Evolutionary conservation across 2,888 invertebrate species (phyloP).

Genomic region (Euzetes globulus): DNA sequence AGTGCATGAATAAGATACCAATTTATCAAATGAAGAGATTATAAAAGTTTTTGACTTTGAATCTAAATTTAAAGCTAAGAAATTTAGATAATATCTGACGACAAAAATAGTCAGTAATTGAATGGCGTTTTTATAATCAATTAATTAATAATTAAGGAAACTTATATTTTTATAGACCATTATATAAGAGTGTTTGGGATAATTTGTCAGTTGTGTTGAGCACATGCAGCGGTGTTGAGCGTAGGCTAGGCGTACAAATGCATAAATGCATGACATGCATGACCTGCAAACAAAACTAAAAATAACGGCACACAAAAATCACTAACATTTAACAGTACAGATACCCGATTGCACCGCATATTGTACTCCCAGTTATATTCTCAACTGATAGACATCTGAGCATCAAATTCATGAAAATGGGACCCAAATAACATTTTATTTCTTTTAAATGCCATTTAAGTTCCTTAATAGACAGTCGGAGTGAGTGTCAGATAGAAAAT

Average conservation of each 20-base stretch:
- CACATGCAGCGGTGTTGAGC: neutral
- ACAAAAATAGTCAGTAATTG: neutral
- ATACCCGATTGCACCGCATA: neutral
- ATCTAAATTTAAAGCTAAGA: neutral
- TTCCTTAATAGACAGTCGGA: neutral
- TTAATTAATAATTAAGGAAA: neutral
- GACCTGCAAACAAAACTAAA: slow-evolving; percentile 13
- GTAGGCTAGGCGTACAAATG: neutral
- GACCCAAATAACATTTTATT: neutral
- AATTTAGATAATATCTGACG: neutral
- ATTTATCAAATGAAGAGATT: neutral
- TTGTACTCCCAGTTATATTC: neutral
- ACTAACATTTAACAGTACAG: neutral
- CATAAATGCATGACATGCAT: slow-evolving; percentile 10
- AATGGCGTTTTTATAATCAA: neutral
- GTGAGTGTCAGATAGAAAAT: neutral
- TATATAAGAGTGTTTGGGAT: slow-evolving; percentile 2
- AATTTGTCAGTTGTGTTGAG: slow-evolving; percentile 14
- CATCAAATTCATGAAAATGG: slow-evolving; percentile 8
- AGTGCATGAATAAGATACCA: slow-evolving; percentile 7
- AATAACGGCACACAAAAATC: slow-evolving; percentile 3
- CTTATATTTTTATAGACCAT: neutral
- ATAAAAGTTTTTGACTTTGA: neutral
- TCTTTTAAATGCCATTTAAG: neutral
- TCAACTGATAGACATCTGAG: neutral